phyloP scores from a whole-genome alignment of 1,140 invertebrate species.

The Neodiprion lecontei region DNA sequence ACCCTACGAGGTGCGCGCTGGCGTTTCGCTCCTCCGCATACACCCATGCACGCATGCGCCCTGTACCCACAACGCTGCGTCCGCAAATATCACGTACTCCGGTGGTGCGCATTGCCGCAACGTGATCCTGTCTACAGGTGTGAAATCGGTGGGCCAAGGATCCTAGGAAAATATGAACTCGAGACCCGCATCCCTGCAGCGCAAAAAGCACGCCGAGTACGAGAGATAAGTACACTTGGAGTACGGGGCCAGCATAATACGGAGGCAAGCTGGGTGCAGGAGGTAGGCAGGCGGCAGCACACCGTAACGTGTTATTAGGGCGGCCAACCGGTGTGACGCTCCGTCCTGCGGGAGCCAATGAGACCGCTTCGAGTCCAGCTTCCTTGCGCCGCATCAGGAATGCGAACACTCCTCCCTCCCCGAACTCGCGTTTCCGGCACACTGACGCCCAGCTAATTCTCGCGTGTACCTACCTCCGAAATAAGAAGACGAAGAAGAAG shows the following conservation, averaged over 20 bases:
- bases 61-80: too few species aligned
- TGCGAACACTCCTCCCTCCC: slow-evolving; percentile 43
- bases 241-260: background rate
- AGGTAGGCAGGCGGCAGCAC: slow-evolving; percentile 37
- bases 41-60: too few species aligned
- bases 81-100: too few species aligned
- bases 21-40: too few species aligned
- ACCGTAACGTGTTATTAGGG: slow-evolving; percentile 56
- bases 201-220: background rate
- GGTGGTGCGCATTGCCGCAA: too few species aligned
- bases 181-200: background rate
- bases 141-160: background rate
- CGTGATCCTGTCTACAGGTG: background rate
- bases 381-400: slow-evolving; percentile 38
- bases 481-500: slow-evolving; percentile 21
- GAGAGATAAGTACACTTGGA: background rate
- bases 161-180: background rate
- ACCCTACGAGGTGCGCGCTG: background rate
- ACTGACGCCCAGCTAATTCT: slow-evolving; percentile 2
- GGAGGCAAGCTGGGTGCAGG: background rate
- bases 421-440: slow-evolving; percentile 3
- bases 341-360: slow-evolving; percentile 49
- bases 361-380: slow-evolving; percentile 34
- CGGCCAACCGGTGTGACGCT: slow-evolving; percentile 58
- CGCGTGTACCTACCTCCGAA: slow-evolving; percentile 22